Evolutionary conservation across 92 coral and sea anemone species (phyloP), one percentile per base, ranked within the genome.

Genomic region (Epizoanthus stellaris): DNA sequence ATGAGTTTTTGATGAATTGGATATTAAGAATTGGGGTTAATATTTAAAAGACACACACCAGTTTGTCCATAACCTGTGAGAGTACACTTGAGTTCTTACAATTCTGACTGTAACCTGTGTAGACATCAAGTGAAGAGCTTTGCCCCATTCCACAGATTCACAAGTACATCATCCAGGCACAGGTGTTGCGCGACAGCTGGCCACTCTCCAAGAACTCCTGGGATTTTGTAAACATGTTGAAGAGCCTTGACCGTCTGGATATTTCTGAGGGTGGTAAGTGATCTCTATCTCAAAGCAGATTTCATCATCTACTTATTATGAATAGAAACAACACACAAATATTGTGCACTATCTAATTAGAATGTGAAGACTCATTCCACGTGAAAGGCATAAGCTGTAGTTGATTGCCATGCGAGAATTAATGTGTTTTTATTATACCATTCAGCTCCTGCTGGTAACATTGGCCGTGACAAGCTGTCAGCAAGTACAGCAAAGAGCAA

Each of bases 111-210:
- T 25, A 3, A 30, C 42, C 57, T 25, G 47, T 12, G 6, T 34
- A 40, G 43, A 13, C 14, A 17, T 34, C 2, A 42, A 12, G 15
- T 36, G 16, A 66, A 43, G 16, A 0, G 20, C 40, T 40, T 6
- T 56, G 39, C 15, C 34, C 65, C 67, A 43, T 73, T 64, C 47
- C 61, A 14, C 87, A 93, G 96, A 73, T 86, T 17, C 99, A 95
- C 89, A 96, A 96, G 92, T 96, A 96, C 85, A 92, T 94, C 80
- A 94, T 96, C 76, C 99, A 96, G 86, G 99, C 97, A 23, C 91
- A 91, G 84, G 99, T 96, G 23, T 68, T 94, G 67, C 94, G 99
- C 5, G 98, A 93, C 74, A 96, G 99, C 75, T 96, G 99, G 99
- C 99, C 99, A 3, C 84, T 96, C 69, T 92, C 98, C 16, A 94